Percentiles rank a stretch among this genome's conserved stretches.
Evolutionary conservation across 2,797 vertebrate species (phyloP).

Genomic region (Lagocephalus sceleratus): DNA sequence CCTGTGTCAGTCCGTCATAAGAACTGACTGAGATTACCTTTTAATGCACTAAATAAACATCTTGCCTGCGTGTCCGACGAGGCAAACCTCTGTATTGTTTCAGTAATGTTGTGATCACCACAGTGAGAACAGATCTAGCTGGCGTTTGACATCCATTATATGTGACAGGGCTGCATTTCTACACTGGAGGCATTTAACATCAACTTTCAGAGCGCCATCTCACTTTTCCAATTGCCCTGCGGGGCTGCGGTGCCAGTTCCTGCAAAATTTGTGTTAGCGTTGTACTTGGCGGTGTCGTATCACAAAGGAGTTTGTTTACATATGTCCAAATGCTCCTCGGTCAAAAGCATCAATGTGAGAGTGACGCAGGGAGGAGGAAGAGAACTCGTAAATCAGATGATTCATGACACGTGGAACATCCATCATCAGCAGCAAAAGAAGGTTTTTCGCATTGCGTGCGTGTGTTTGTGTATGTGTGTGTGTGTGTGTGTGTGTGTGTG

Average conservation of each 20-base stretch:
- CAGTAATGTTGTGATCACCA: slow-evolving; percentile 41
- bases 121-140: slow-evolving; percentile 32
- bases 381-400: slow-evolving; percentile 67
- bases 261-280: slow-evolving; percentile 49
- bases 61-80: slow-evolving; percentile 4
- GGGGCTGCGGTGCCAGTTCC: slow-evolving; percentile 53
- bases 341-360: slow-evolving; percentile 67
- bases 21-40: slow-evolving; percentile 6
- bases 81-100: slow-evolving; percentile 24
- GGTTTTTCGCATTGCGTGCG: slow-evolving; percentile 33
- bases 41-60: slow-evolving; percentile 26
- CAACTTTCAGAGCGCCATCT: slow-evolving; percentile 59
- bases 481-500: slow-evolving; percentile 24
- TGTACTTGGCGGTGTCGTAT: slow-evolving; percentile 61
- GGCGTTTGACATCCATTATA: slow-evolving; percentile 47
- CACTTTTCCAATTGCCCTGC: slow-evolving; percentile 62
- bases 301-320: slow-evolving; percentile 72
- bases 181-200: slow-evolving; percentile 57
- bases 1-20: not conserved
- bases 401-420: slow-evolving; percentile 76
- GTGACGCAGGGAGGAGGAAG: slow-evolving; percentile 54
- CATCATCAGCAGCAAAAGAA: slow-evolving; percentile 66
- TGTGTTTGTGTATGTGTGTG: not conserved
- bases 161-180: slow-evolving; percentile 60
- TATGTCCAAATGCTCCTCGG: slow-evolving; percentile 66